Evolutionary conservation across 2,113 vertebrate genomes (phyloP).

Genomic region (Octodon degus): DNA sequence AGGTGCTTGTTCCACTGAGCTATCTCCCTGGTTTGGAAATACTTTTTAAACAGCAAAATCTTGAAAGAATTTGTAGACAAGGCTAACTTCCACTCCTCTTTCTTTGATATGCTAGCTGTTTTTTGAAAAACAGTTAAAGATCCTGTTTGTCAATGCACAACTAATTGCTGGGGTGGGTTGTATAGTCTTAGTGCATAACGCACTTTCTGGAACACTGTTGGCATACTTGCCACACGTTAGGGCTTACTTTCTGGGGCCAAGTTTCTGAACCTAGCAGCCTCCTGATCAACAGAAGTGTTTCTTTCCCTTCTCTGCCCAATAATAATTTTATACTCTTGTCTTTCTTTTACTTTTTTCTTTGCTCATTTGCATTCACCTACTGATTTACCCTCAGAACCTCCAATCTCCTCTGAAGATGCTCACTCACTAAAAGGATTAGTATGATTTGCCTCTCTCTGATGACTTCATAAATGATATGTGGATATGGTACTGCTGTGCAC

Average conservation of each 20-base stretch:
- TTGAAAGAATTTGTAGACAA: not conserved
- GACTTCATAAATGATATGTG: not conserved
- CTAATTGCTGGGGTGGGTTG: not conserved
- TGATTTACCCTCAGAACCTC: not conserved
- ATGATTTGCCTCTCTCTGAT: not conserved
- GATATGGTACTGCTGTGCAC: not conserved
- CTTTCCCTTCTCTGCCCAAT: not conserved
- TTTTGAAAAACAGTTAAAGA: slow-evolving; percentile 2
- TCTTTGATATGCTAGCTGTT: not conserved
- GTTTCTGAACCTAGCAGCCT: not conserved
- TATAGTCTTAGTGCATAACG: not conserved
- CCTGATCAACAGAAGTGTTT: not conserved
- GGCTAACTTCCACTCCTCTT: not conserved
- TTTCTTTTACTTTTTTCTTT: slow-evolving; percentile 1
- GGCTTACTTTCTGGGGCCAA: not conserved
- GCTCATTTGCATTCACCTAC: not conserved
- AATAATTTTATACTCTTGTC: not conserved
- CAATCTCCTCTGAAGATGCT: not conserved
- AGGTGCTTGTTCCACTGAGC: too few species aligned
- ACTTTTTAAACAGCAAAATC: not conserved
- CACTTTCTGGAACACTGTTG: not conserved
- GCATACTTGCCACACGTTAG: not conserved
- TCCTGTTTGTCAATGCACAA: not conserved
- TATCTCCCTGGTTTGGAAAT: not conserved
- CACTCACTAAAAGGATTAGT: not conserved